A percentile compares a stretch with the other conserved stretches of the same genome.
These are phyloP conservation scores for Temnothorax ravouxi DNA, from an alignment of 2,888 invertebrate genomes.

Conservation along the genomic window DNA sequence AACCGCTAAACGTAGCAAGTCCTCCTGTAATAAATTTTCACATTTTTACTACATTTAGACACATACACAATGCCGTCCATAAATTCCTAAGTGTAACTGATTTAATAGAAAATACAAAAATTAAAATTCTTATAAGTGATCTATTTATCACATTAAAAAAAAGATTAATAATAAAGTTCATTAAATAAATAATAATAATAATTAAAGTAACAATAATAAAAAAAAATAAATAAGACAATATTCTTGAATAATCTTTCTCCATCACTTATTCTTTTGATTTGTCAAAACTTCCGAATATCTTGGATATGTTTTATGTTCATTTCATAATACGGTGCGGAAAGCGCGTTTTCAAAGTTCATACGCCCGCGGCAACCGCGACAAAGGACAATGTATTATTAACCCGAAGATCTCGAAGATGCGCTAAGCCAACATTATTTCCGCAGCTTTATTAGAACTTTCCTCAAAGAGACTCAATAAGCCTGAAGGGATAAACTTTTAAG, in stretches of 20 bases:
- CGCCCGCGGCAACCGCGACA: not conserved
- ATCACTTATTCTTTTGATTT: not conserved
- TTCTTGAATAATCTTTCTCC: not conserved
- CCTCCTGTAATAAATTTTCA: slow-evolving; percentile 8
- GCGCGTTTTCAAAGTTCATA: not conserved
- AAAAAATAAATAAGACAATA: not conserved
- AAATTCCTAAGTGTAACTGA: not conserved
- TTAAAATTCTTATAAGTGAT: not conserved
- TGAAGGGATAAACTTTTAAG: slow-evolving; percentile 26
- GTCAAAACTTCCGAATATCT: not conserved
- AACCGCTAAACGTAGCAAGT: not conserved
- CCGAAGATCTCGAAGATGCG: not conserved
- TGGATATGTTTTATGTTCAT: not conserved
- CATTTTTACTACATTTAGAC: not conserved
- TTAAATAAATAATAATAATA: not conserved
- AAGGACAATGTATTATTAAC: slow-evolving; percentile 25
- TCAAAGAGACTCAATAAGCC: slow-evolving; percentile 13
- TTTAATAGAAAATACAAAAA: slow-evolving; percentile 3
- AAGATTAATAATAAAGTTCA: not conserved
- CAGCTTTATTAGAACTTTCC: slow-evolving; percentile 26
- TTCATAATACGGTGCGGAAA: not conserved
- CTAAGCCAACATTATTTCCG: slow-evolving; percentile 12
- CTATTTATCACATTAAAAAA: not conserved
- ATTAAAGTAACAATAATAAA: not conserved
- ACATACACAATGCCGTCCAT: not conserved